Percentiles rank a stretch among this genome's conserved stretches.
phyloP scores from a whole-genome alignment of 1,140 invertebrate genomes.

The Diachasmimorpha longicaudata region DNA sequence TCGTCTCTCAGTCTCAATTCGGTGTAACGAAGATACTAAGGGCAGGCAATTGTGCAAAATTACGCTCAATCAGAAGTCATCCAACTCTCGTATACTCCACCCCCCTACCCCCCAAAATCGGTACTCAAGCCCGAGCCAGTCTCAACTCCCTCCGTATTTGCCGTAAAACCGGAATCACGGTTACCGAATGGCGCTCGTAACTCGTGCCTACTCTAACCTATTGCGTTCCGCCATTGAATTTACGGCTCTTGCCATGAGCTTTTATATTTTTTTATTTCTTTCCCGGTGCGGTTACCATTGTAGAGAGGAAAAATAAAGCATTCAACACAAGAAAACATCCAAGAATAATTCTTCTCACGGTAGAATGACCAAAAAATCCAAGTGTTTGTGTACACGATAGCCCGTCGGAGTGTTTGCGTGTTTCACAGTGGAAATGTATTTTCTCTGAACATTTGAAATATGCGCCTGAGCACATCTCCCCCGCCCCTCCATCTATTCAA shows the following conservation, averaged over 20 bases:
- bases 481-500: constrained; percentile 3
- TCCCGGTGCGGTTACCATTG: not conserved
- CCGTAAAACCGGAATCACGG: constrained; percentile 21
- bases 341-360: not conserved
- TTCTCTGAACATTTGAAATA: not conserved
- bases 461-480: not conserved
- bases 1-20: not conserved
- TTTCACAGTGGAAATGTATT: not conserved
- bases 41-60: not conserved
- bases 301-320: not conserved
- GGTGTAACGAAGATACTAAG: not conserved
- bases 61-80: not conserved
- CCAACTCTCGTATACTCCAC: not conserved
- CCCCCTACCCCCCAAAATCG: not conserved
- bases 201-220: constrained; percentile 5
- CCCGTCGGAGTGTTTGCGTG: not conserved
- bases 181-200: constrained; percentile 8
- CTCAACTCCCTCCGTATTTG: not conserved
- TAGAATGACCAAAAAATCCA: not conserved
- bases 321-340: not conserved
- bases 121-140: not conserved
- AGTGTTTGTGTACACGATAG: not conserved
- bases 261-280: not conserved
- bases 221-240: not conserved
- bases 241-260: not conserved